Base-by-base conservation (phyloP, 2,888 invertebrate genomes). In the Drosophila robusta region DNA sequence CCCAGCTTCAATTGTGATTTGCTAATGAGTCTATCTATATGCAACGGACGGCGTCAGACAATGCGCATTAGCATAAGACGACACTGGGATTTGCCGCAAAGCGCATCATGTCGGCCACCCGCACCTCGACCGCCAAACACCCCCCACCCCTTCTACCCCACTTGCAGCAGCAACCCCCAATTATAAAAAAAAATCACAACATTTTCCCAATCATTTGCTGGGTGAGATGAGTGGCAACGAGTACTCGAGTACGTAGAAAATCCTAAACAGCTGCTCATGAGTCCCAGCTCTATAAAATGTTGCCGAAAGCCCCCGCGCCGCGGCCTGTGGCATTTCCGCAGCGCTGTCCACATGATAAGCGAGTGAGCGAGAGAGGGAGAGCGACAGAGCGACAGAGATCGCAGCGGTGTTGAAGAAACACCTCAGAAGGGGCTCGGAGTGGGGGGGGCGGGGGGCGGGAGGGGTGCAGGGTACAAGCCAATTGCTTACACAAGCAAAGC, bases 401-500 rank as follows among this genome's bases (percentile, higher is more conserved):
- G 29, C 29, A 29, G 29, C 29, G 29, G 29, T 29, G 29, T 29
- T 29, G 29, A 9, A 29, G 29, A 29, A 29, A 29, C 29, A 29
- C 34, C 34, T 34, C 34, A 4, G 34, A 11, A 34, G 34, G 41
- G 9, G 44, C 47, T 16, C 49, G 16, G 11, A 4, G 22, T 0
- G 18, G 51, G 6, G n/a, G 42, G 45, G 8, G 1, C 1, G 12
- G 18, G 1, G 3, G 4, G n/a, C 7, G 44, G 9, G n/a, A 24
- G 24, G 8, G 7, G 14, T 34, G 45, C 11, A 9, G 62, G 14
- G 50, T 52, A 49, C 57, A 62, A 74, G 71, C 69, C 73, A 75
- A 86, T 78, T 77, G 83, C 79, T 83, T 83, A 76, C 71, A 80
- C 71, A 83, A 78, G 84, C 76, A 75, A 84, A 76, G 61, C 87